Evolutionary conservation across 2,888 invertebrate genomes (phyloP).

Genomic region (Scaptomyza tumidula): DNA sequence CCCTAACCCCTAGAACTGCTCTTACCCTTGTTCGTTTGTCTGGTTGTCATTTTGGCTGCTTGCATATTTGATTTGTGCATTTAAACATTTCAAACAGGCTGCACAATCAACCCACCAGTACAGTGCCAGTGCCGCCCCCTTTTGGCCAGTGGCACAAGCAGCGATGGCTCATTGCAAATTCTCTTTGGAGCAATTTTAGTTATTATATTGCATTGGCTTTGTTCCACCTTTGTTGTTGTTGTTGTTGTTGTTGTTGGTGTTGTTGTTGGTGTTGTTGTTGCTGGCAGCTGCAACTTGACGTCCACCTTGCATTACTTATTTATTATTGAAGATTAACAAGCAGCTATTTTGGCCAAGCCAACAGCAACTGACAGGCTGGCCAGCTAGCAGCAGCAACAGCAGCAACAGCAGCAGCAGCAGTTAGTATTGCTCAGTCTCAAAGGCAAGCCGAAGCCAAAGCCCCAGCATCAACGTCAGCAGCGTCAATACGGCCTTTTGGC

Average conservation of each 20-base stretch:
- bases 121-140: neutral
- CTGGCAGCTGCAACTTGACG: slow-evolving; percentile 58
- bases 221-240: slow-evolving; percentile 27
- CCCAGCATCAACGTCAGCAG: slow-evolving; percentile 36
- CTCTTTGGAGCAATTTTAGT: slow-evolving; percentile 78
- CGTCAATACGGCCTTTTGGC: slow-evolving; percentile 41
- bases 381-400: slow-evolving; percentile 1
- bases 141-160: slow-evolving; percentile 35
- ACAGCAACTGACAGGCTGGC: slow-evolving; percentile 30
- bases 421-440: slow-evolving; percentile 11
- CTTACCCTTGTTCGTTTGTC: slow-evolving; percentile 10
- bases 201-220: slow-evolving; percentile 76
- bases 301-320: slow-evolving; percentile 71
- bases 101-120: neutral
- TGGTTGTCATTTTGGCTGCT: slow-evolving; percentile 65
- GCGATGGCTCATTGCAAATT: slow-evolving; percentile 68
- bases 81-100: slow-evolving; percentile 74
- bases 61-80: slow-evolving; percentile 79
- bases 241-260: slow-evolving; percentile 25
- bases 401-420: neutral
- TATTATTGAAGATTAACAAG: slow-evolving; percentile 78
- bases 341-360: slow-evolving; percentile 58
- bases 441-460: slow-evolving; percentile 15
- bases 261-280: slow-evolving; percentile 30
- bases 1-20: no score